Conservation (phyloP, 2,888 invertebrate species). For the Perizoma flavofasciatum region DNA sequence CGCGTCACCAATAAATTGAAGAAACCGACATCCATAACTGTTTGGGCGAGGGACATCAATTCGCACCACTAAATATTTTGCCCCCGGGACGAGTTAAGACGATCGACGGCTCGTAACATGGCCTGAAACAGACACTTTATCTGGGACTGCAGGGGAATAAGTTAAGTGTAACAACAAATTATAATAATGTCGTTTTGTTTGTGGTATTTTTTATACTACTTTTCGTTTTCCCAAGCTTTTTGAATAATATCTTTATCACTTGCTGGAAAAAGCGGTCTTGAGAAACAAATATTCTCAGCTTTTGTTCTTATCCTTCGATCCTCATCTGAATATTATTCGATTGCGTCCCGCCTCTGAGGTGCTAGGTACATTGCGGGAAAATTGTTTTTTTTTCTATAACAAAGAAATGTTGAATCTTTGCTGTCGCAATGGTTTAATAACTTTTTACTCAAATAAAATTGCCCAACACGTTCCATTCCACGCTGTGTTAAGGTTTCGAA, state of each 20-base stretch:
- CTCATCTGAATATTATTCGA: constrained; percentile 66
- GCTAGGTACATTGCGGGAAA: constrained; percentile 43
- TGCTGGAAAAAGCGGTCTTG: constrained; percentile 36
- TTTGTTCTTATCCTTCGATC: constrained; percentile 54
- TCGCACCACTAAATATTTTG: constrained; percentile 44
- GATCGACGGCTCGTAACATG: constrained; percentile 32
- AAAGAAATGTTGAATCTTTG: constrained; percentile 48
- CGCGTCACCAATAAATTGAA: constrained; percentile 50
- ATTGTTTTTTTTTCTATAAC: constrained; percentile 48
- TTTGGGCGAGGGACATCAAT: constrained; percentile 43
- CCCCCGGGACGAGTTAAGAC: constrained; percentile 46
- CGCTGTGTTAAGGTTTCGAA: too few species aligned
- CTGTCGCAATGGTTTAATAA: constrained; percentile 39
- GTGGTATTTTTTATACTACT: constrained; percentile 4
- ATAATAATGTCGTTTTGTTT: constrained; percentile 10
- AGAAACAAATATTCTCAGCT: constrained; percentile 47
- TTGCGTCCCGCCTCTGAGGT: constrained; percentile 49
- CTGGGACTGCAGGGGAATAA: constrained; percentile 24
- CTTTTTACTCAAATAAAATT: too few species aligned
- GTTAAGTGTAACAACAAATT: constrained; percentile 13
- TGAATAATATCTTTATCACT: constrained; percentile 15
- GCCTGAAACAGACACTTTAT: constrained; percentile 36
- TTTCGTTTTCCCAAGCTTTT: constrained; percentile 1
- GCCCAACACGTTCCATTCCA: too few species aligned
- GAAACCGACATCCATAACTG: constrained; percentile 43